Evolutionary conservation across 2,888 invertebrate genomes (phyloP), one percentile per base, ranked within the genome.

Genomic region (Nomada fabriciana): DNA sequence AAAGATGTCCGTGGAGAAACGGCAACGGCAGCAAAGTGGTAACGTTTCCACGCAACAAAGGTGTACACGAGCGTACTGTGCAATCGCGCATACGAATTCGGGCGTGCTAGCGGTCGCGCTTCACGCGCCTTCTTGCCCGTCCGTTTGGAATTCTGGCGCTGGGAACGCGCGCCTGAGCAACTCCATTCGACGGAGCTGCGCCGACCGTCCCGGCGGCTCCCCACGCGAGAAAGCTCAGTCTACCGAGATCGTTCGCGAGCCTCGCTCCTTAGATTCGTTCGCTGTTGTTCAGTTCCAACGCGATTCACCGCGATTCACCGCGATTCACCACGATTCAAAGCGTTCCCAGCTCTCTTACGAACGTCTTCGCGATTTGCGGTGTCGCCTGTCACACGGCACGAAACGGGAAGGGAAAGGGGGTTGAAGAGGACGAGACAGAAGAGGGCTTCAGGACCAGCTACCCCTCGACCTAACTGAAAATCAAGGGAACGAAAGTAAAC

Each of bases 151-250:
- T 69, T 57, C 43, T n/a, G 57, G 69, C 57, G 57, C 43, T 57
- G 25, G 47, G 69, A 25, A 70, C 69, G 47, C 59, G 70, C 70
- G 15, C 15, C 10, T 55, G 71, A 71, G 57, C 76, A 52, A 64
- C 63, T 63, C 80, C 57, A 72, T 77, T 67, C 87, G 87, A 83
- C 80, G 84, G 83, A 86, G 85, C 80, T 80, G 80, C 85, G 79
- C 68, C 76, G 76, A 81, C 84, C 86, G 84, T 74, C 77, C 80
- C 82, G 70, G 76, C 77, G 65, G n/a, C 59, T 80, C 77, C 52
- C 79, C 50, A 79, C 79, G 55, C 78, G 80, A 76, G 77, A 72
- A 65, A 68, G 72, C 75, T 89, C 89, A 89, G 90, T 90, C 85
- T 79, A 82, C 82, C 87, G 74, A 76, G 71, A 81, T 60, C 83